A percentile compares a stretch with the other conserved stretches of the same genome.
Conservation (phyloP, 2,888 invertebrate genomes). For the Aspidiotus destructor region DNA sequence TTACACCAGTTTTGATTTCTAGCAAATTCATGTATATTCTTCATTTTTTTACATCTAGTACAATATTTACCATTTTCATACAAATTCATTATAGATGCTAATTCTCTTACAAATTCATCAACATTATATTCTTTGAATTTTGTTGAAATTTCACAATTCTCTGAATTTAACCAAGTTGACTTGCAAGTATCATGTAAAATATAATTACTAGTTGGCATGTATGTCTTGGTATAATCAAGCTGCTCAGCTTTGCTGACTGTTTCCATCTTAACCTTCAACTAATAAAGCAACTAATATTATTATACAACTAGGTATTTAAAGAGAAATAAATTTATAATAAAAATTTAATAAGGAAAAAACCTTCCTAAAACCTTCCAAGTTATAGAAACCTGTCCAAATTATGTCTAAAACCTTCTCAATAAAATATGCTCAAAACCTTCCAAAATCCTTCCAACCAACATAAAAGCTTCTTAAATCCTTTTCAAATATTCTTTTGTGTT, state of each 20-base stretch:
- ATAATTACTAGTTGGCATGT: conserved; percentile 4
- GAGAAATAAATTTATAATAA: conserved; percentile 2
- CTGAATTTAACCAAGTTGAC: conserved; percentile 1
- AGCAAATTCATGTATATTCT: conserved; percentile 5
- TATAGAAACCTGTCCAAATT: not conserved
- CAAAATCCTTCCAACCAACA: not conserved
- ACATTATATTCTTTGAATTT: not conserved
- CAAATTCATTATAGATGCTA: conserved; percentile 1
- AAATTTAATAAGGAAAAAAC: conserved; percentile 4
- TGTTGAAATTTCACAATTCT: not conserved
- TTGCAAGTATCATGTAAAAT: conserved; percentile 2
- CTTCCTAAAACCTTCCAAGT: not conserved
- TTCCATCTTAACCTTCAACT: conserved; percentile 4
- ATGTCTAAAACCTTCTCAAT: not conserved
- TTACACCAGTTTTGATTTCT: conserved; percentile 9
- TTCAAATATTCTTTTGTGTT: not conserved
- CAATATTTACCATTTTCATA: conserved; percentile 1
- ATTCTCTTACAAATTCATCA: not conserved
- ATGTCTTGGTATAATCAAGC: not conserved
- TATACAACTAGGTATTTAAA: conserved; percentile 2
- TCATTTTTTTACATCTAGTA: conserved; percentile 6
- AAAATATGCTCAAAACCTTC: conserved; percentile 1
- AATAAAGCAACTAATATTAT: not conserved
- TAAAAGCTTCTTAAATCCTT: not conserved
- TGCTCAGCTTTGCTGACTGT: not conserved